Conservation (phyloP, 2,797 vertebrate genomes). For the Echiichthys vipera region DNA sequence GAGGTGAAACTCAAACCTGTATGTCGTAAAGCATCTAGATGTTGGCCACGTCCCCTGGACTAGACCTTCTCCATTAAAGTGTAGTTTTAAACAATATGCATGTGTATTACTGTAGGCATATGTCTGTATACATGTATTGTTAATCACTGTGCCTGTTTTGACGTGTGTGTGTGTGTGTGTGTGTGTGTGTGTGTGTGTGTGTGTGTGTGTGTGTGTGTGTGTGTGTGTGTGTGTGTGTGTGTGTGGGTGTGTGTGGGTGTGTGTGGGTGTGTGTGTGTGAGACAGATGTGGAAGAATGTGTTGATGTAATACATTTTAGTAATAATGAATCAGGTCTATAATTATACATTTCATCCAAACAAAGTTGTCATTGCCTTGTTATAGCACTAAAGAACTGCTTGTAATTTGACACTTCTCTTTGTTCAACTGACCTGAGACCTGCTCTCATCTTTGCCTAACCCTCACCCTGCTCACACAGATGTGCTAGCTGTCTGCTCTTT, state of each 20-base stretch:
- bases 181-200: too few species aligned
- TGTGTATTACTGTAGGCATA: too few species aligned
- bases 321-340: background rate
- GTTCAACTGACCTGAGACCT: background rate
- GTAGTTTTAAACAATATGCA: too few species aligned
- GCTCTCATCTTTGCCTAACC: slow-evolving; percentile 4
- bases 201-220: background rate
- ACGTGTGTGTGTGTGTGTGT: too few species aligned
- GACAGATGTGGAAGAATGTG: background rate
- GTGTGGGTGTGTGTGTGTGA: background rate
- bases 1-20: slow-evolving; percentile 27
- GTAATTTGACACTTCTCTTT: background rate
- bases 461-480: slow-evolving; percentile 2
- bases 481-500: slow-evolving; percentile 24
- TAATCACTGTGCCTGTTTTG: too few species aligned
- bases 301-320: background rate
- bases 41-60: background rate
- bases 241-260: too few species aligned
- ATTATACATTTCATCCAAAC: background rate
- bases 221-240: too few species aligned
- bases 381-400: background rate
- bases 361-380: background rate
- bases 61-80: too few species aligned
- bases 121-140: too few species aligned
- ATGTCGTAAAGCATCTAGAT: background rate